Evolutionary conservation across 2,797 vertebrate genomes (phyloP).

Genomic region (Enteromius anoplus): DNA sequence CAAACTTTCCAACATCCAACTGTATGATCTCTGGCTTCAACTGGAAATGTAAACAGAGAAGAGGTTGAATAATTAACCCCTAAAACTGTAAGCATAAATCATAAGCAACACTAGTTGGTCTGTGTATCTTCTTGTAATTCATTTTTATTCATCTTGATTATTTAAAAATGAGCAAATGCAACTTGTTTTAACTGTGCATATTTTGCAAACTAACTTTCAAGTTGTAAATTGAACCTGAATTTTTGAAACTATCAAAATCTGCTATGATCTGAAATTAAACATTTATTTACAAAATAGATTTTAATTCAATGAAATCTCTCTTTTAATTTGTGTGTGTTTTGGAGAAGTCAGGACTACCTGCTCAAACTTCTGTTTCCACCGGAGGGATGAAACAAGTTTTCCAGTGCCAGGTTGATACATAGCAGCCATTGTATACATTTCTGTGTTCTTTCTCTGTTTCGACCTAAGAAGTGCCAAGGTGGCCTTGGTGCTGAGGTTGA

Average conservation of each 20-base stretch:
- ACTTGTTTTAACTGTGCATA: background rate
- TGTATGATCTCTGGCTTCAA: slow-evolving; percentile 93
- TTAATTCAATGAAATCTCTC: background rate
- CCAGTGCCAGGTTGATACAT: slow-evolving; percentile 88
- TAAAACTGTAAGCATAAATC: slow-evolving; percentile 18
- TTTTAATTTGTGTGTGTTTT: background rate
- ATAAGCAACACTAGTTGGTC: background rate
- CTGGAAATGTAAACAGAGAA: slow-evolving; percentile 74
- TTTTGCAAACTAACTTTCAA: background rate
- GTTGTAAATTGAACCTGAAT: background rate
- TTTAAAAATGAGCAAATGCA: background rate
- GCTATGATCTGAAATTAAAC: background rate
- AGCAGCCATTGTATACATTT: slow-evolving; percentile 88
- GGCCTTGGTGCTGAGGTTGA: slow-evolving; percentile 92
- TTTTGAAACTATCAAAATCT: background rate
- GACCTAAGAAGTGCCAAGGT: slow-evolving; percentile 92
- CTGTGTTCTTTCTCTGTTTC: slow-evolving; percentile 85
- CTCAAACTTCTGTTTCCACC: slow-evolving; percentile 91
- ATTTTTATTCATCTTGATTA: background rate
- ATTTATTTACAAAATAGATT: background rate
- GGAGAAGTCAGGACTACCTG: slow-evolving; percentile 80
- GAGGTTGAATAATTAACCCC: background rate
- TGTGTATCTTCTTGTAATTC: background rate
- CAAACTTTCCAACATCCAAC: slow-evolving; percentile 85
- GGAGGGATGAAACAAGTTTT: slow-evolving; percentile 92